phyloP scores from a whole-genome alignment of 2,888 invertebrate species.

The Epistrophe eligans region DNA sequence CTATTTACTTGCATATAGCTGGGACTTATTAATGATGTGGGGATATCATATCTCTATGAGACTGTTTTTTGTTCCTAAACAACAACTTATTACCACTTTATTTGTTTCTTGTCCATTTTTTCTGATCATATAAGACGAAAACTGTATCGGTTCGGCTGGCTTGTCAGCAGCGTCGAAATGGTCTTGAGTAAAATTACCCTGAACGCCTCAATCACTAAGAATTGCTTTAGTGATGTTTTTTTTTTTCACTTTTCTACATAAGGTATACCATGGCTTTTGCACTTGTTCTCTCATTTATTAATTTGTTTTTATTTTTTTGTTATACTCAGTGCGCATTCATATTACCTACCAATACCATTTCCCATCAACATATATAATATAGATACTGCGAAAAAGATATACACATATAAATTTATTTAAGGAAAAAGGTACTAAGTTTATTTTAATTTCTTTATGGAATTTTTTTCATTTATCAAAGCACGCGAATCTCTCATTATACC shows the following conservation, averaged over 20 bases:
- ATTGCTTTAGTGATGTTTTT: neutral
- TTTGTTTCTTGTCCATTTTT: neutral
- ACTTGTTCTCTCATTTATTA: constrained; percentile 42
- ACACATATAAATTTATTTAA: neutral
- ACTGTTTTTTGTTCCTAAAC: neutral
- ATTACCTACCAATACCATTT: neutral
- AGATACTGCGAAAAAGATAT: constrained; percentile 28
- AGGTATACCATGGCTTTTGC: constrained; percentile 1
- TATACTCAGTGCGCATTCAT: neutral
- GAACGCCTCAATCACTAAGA: constrained; percentile 54
- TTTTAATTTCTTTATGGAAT: constrained; percentile 69
- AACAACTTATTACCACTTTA: neutral
- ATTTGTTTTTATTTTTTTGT: too few relatives aligned
- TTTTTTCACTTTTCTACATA: neutral
- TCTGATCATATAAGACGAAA: neutral
- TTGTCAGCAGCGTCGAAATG: neutral
- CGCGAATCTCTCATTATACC: constrained; percentile 69
- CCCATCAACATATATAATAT: neutral
- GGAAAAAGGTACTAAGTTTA: constrained; percentile 67
- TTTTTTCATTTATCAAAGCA: constrained; percentile 69
- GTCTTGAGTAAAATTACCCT: constrained; percentile 51
- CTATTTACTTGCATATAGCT: too few relatives aligned
- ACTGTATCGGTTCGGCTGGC: neutral
- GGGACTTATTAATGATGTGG: too few relatives aligned
- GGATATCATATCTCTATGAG: too few relatives aligned